phyloP scores from a whole-genome alignment of 2,113 vertebrate genomes.

The Chroicocephalus ridibundus region DNA sequence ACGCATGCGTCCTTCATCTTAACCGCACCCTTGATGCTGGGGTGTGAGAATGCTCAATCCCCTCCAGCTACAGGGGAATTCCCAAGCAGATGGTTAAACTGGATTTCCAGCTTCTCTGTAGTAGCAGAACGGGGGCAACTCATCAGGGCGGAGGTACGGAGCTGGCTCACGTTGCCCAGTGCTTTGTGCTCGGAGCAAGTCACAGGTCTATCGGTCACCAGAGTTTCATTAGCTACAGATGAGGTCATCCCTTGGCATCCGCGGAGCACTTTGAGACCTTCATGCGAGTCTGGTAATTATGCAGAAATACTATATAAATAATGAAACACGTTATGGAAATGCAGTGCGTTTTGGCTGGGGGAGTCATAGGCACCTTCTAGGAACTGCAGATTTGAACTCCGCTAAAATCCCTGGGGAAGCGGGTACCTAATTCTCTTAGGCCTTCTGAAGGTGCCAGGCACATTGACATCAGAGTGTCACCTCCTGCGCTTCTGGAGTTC shows the following conservation, averaged over 20 bases:
- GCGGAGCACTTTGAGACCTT: not conserved
- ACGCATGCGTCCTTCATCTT: slow-evolving; percentile 26
- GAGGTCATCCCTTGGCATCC: not conserved
- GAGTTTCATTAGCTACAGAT: not conserved
- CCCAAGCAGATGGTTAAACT: slow-evolving; percentile 63
- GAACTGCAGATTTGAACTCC: not conserved
- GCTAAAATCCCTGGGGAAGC: not conserved
- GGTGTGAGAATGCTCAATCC: slow-evolving; percentile 60
- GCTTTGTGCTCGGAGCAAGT: not conserved
- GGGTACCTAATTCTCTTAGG: not conserved
- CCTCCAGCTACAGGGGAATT: slow-evolving; percentile 65
- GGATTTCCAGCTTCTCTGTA: slow-evolving; percentile 54
- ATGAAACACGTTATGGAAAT: not conserved
- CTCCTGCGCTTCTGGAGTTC: not conserved
- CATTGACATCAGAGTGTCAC: not conserved
- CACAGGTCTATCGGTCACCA: slow-evolving; percentile 25
- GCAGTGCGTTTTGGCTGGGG: not conserved
- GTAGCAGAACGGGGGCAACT: slow-evolving; percentile 41
- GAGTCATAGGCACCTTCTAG: not conserved
- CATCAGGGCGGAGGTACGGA: not conserved
- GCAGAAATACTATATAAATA: not conserved
- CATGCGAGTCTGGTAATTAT: not conserved
- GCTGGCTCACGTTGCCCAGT: not conserved
- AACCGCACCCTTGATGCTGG: slow-evolving; percentile 42
- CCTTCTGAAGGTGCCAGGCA: not conserved